Conservation (phyloP, 1,140 invertebrate species). For the Pseudomyrmex cubaensis region DNA sequence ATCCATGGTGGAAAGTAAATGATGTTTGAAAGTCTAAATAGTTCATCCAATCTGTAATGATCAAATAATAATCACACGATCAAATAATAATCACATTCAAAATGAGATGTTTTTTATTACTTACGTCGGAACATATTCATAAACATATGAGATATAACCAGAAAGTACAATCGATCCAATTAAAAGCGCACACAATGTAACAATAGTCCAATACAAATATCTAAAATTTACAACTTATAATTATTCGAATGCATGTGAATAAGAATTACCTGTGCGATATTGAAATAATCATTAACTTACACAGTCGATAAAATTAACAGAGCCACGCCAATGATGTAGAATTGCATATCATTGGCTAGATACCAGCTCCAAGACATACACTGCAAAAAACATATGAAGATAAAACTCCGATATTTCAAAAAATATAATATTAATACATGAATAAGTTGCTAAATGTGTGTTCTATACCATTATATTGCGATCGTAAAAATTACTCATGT, state of each 20-base stretch:
- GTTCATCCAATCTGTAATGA: conserved; percentile 80
- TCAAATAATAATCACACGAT: background rate
- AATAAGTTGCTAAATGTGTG: background rate
- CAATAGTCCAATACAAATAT: conserved; percentile 76
- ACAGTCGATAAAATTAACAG: conserved; percentile 85
- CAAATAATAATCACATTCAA: conserved; percentile 17
- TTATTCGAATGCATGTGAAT: background rate
- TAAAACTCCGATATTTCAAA: background rate
- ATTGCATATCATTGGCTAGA: conserved; percentile 93
- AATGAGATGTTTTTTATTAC: conserved; percentile 58
- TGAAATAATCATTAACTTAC: conserved; percentile 80
- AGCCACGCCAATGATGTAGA: conserved; percentile 87
- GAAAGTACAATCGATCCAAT: conserved; percentile 76
- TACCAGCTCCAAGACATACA: conserved; percentile 94
- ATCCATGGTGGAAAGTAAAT: conserved; percentile 85
- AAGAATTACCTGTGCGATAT: background rate
- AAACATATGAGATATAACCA: conserved; percentile 80
- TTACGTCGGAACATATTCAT: conserved; percentile 84
- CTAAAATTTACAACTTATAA: conserved; percentile 73
- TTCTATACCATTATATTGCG: conserved; percentile 83
- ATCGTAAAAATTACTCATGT: conserved; percentile 87
- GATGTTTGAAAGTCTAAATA: conserved; percentile 78
- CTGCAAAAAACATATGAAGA: conserved; percentile 77
- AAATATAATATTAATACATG: background rate
- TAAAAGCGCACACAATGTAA: conserved; percentile 73